These are phyloP conservation scores for Pollimyrus isidori DNA, from an alignment of 2,113 vertebrate species.

Conservation along the genomic window DNA sequence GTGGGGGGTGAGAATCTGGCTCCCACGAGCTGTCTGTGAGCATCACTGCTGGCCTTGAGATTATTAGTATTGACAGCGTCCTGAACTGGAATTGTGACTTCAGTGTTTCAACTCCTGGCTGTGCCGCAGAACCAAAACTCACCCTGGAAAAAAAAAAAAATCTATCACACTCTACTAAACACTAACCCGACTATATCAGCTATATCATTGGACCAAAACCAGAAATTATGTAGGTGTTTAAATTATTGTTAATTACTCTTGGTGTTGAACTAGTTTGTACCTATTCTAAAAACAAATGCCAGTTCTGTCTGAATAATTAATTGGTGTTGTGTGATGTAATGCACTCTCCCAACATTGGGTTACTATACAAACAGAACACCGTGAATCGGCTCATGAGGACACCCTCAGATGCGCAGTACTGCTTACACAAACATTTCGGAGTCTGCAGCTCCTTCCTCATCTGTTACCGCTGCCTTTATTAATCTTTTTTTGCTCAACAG, in stretches of 20 bases:
- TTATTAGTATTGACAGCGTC: neutral
- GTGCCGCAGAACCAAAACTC: neutral
- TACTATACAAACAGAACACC: neutral
- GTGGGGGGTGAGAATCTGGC: neutral
- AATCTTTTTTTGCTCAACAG: neutral
- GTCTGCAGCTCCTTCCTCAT: neutral
- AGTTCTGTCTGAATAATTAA: neutral
- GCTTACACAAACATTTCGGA: neutral
- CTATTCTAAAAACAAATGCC: neutral
- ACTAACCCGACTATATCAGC: neutral
- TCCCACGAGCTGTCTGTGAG: neutral
- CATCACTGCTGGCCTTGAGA: neutral
- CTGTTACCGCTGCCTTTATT: neutral
- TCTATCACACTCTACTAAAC: neutral
- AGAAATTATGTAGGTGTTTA: neutral
- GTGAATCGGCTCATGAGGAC: neutral
- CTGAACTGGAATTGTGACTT: neutral
- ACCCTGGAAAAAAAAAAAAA: neutral
- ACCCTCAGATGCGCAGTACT: neutral
- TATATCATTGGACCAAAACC: neutral
- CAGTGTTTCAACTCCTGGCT: neutral
- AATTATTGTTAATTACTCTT: neutral
- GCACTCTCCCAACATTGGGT: neutral
- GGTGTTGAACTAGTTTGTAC: neutral
- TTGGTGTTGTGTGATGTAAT: neutral